Evolutionary conservation across 1,140 invertebrate genomes (phyloP), one percentile per base, ranked within the genome.

Genomic region (Anoplolepis gracilipes): DNA sequence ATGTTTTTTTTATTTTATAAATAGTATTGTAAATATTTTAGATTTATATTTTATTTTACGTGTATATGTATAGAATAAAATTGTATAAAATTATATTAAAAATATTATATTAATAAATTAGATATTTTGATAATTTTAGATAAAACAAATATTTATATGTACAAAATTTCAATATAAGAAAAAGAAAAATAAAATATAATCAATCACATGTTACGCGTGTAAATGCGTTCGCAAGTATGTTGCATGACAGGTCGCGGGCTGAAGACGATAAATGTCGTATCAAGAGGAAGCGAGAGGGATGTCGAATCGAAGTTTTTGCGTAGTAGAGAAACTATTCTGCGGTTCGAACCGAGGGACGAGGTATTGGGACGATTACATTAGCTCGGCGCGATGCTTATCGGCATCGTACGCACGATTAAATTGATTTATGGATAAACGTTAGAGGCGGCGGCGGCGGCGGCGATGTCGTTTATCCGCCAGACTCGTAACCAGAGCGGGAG

Each of bases 341-440:
- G 57, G 42, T 73, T 33, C 46, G 61, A 13, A 49, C 16, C 55
- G 69, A 73, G 57, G 76, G 28, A 49, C 46, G 33, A 39, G 42
- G 42, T 72, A 46, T 72, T 82, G 53, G 79, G 87, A 90, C 88
- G 88, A 90, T 90, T 90, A 90, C 86, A 86, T 90, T 90, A 90
- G 46, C 53, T 53, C 33, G 30, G 53, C 49, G 36, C 86, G 89
- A 90, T 90, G 73, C 64, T 72, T 88, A 90, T 90, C 89, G 84
- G 78, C 81, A 81, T 55, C 73, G 78, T 90, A 90, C 88, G 88
- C 89, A 86, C 88, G 88, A 90, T 90, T 90, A 90, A 90, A 88
- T 90, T 90, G 89, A 90, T 90, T 90, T 90, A 90, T 90, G 84
- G 53, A 16, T 77, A 90, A 90, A 75, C 53, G 88, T 90, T 90